Percentiles rank a stretch among this genome's conserved stretches.
phyloP scores from a whole-genome alignment of 2,113 vertebrate species.

The Irena cyanogastra region DNA sequence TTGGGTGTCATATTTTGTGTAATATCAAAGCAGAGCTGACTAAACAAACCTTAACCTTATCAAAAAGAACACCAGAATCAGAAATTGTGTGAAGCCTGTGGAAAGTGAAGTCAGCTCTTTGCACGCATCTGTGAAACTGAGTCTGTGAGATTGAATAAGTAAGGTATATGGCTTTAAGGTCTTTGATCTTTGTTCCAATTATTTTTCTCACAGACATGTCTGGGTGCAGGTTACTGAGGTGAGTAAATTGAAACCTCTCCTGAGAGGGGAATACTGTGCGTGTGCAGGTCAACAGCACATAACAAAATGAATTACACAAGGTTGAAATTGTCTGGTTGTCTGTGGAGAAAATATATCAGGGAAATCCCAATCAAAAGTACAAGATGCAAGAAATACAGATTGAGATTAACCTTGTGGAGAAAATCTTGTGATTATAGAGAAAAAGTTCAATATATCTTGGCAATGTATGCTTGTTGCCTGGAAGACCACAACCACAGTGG shows the following conservation, averaged over 20 bases:
- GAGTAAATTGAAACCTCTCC: background rate
- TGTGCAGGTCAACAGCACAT: background rate
- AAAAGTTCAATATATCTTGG: background rate
- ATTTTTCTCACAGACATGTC: background rate
- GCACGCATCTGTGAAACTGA: rapidly evolving
- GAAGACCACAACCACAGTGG: no score
- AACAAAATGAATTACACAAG: background rate
- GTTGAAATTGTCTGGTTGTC: background rate
- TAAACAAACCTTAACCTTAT: background rate
- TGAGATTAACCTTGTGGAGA: background rate
- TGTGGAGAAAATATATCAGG: background rate
- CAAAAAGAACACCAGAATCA: background rate
- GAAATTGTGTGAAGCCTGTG: background rate
- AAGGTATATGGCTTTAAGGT: background rate
- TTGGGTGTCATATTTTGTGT: background rate
- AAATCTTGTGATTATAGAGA: background rate
- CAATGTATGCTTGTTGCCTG: background rate
- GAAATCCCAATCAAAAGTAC: background rate
- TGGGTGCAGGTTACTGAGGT: background rate
- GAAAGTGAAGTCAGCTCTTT: background rate
- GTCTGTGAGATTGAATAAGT: background rate
- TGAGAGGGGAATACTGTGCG: background rate
- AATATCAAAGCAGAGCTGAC: background rate
- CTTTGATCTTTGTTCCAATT: background rate
- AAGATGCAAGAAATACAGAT: background rate